Evolutionary conservation across 2,888 invertebrate genomes (phyloP).

Genomic region (Tholera decimalis): DNA sequence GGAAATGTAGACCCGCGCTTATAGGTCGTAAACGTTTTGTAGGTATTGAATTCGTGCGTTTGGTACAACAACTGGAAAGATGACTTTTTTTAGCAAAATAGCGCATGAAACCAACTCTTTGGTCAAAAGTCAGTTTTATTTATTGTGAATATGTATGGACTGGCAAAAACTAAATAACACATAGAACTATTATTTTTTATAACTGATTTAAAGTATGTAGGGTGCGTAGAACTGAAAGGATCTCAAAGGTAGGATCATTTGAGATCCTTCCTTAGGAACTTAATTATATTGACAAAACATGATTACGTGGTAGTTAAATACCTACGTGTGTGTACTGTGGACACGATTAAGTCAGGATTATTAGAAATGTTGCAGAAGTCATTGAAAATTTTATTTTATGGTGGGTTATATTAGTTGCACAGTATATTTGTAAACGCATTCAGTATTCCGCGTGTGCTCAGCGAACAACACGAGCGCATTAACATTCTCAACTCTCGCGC

Average conservation of each 20-base stretch:
- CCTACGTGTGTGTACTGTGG: conserved; percentile 31
- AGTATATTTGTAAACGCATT: conserved; percentile 77
- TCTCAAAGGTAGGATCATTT: too few species aligned
- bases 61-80: conserved; percentile 41
- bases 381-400: conserved; percentile 60
- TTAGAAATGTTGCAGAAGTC: conserved; percentile 41
- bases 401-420: conserved; percentile 72
- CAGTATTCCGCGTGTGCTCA: conserved; percentile 84
- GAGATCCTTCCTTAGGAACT: too few species aligned
- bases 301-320: not conserved
- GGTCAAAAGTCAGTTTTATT: not conserved
- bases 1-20: conserved; percentile 69
- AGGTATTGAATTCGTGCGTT: conserved; percentile 53
- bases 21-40: conserved; percentile 72
- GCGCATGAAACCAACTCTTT: conserved; percentile 29
- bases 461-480: conserved; percentile 87
- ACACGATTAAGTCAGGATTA: conserved; percentile 46
- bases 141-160: not conserved
- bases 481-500: conserved; percentile 86
- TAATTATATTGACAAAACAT: not conserved
- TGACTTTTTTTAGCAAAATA: conserved; percentile 39
- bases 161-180: not conserved
- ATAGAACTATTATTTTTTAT: not conserved
- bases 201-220: not conserved
- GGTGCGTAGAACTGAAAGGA: too few species aligned